Conservation (phyloP, 2,888 invertebrate species). For the Rotaria magnacalcarata region DNA sequence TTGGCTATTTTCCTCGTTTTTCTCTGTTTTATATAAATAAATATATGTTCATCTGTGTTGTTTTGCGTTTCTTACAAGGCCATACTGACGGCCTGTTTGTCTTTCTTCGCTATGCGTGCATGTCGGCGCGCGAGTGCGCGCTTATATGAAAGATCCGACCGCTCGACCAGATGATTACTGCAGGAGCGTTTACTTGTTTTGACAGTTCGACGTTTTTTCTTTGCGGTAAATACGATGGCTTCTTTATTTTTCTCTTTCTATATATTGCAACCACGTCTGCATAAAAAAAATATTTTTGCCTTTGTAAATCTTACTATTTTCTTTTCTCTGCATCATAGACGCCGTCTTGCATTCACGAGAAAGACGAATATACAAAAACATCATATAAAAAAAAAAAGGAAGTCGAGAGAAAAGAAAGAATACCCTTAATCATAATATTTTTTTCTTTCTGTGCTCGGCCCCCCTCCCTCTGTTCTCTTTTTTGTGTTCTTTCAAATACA, state of each 20-base stretch:
- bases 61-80: constrained; percentile 16
- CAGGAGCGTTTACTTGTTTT: constrained; percentile 14
- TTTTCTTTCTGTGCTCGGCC: not conserved
- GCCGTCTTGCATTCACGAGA: not conserved
- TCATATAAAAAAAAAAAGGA: not conserved
- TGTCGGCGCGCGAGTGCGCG: not conserved
- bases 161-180: constrained; percentile 18
- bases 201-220: constrained; percentile 15
- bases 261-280: not conserved
- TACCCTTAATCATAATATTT: constrained; percentile 16
- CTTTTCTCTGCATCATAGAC: not conserved
- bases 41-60: not conserved
- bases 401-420: not conserved
- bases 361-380: constrained; percentile 18
- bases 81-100: constrained; percentile 19
- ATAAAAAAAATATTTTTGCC: not conserved
- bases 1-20: not conserved
- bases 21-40: not conserved
- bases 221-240: not conserved
- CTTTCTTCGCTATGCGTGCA: not conserved
- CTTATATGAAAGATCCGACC: not conserved
- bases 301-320: not conserved
- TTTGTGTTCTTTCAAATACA: not conserved
- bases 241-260: not conserved
- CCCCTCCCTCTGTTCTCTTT: not conserved